Conservation (phyloP, 2,797 vertebrate genomes). For the Phalloptychus januarius region DNA sequence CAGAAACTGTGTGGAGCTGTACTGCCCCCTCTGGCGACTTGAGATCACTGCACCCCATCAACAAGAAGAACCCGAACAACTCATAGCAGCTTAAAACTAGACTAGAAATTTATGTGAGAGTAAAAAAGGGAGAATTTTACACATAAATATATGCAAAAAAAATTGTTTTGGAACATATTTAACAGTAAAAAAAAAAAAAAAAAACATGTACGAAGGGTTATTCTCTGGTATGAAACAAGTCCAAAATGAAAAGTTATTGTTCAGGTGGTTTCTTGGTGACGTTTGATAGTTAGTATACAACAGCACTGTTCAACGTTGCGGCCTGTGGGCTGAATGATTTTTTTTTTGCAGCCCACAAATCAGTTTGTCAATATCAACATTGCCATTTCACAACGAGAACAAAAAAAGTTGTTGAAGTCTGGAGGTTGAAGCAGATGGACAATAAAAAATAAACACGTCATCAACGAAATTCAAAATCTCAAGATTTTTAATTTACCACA, state of each 20-base stretch:
- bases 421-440: not conserved
- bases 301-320: not conserved
- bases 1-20: slow-evolving; percentile 13
- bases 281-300: not conserved
- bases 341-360: not conserved
- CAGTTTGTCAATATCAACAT: not conserved
- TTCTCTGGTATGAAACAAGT: not conserved
- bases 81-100: not conserved
- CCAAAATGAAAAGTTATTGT: not conserved
- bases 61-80: not conserved
- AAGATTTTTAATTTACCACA: not conserved
- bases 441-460: not conserved
- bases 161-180: not conserved
- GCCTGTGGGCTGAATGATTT: not conserved
- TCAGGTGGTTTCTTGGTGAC: not conserved
- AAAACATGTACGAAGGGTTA: not conserved
- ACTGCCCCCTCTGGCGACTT: slow-evolving; percentile 28
- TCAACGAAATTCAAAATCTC: not conserved
- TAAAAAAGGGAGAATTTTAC: not conserved
- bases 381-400: not conserved
- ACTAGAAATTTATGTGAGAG: not conserved
- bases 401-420: not conserved
- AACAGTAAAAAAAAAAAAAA: not conserved
- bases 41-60: not conserved
- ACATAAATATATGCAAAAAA: not conserved